Evolutionary conservation across 1,140 invertebrate species (phyloP).

Genomic region (Conus ventricosus): DNA sequence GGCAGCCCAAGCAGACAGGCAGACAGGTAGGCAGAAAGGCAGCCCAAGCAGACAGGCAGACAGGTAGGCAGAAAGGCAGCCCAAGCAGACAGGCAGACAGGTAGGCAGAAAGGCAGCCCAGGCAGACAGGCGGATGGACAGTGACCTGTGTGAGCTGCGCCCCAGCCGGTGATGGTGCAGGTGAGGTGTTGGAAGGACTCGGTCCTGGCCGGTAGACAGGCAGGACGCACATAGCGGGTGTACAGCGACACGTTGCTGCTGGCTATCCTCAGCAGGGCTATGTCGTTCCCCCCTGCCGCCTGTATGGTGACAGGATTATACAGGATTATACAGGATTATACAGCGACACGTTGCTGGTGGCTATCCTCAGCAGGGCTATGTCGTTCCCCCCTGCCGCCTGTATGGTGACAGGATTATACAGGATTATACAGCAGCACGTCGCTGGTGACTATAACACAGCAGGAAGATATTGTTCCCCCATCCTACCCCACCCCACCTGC

Average conservation of each 20-base stretch:
- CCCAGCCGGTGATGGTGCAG: slow-evolving; percentile 58
- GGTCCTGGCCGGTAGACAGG: slow-evolving; percentile 43
- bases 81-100: no score
- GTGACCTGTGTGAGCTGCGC: slow-evolving; percentile 51
- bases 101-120: no score
- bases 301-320: not conserved
- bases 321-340: no score
- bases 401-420: not conserved
- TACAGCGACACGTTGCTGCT: slow-evolving; percentile 35
- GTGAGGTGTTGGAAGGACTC: slow-evolving; percentile 51
- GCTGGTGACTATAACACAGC: slow-evolving; percentile 48
- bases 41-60: no score
- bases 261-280: slow-evolving; percentile 56
- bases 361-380: slow-evolving; percentile 55
- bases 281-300: slow-evolving; percentile 48
- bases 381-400: slow-evolving; percentile 47
- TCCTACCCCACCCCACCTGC: no score
- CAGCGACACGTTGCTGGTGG: slow-evolving; percentile 33
- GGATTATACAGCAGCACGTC: slow-evolving; percentile 21
- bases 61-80: no score
- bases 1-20: no score
- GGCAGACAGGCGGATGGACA: no score
- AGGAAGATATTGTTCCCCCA: slow-evolving; percentile 57
- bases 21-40: no score
- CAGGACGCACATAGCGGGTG: slow-evolving; percentile 48